Evolutionary conservation across 2,888 invertebrate genomes (phyloP).

Genomic region (Morpho helenor): DNA sequence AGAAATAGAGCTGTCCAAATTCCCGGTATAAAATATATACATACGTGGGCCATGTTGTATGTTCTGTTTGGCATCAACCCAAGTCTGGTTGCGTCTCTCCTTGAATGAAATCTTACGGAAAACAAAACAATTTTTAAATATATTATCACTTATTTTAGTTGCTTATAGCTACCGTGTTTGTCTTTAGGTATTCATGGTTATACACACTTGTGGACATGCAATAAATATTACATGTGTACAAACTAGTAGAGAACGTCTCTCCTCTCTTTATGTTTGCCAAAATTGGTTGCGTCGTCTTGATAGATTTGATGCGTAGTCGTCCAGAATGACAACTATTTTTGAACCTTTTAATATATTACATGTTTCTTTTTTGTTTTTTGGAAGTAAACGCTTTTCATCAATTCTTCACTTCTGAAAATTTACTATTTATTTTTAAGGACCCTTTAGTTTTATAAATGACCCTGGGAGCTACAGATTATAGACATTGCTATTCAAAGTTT

Average conservation of each 20-base stretch:
- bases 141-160: slow-evolving; percentile 26
- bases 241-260: not conserved
- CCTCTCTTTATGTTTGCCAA: slow-evolving; percentile 48
- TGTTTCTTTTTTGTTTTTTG: not conserved
- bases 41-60: slow-evolving; percentile 19
- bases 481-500: not conserved
- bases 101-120: slow-evolving; percentile 45
- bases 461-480: too few species aligned
- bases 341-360: not conserved
- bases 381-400: too few species aligned
- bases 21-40: slow-evolving; percentile 19
- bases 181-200: slow-evolving; percentile 5
- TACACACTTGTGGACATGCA: slow-evolving; percentile 3
- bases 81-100: slow-evolving; percentile 46
- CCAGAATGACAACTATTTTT: slow-evolving; percentile 19
- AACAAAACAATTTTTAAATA: slow-evolving; percentile 40
- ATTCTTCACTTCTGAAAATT: too few species aligned
- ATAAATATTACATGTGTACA: slow-evolving; percentile 1
- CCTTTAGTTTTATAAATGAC: too few species aligned
- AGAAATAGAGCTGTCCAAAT: slow-evolving; percentile 23
- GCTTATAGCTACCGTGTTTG: slow-evolving; percentile 3
- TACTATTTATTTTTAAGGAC: too few species aligned
- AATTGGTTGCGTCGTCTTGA: slow-evolving; percentile 56
- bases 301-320: slow-evolving; percentile 38
- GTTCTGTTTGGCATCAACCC: slow-evolving; percentile 56